phyloP scores from a whole-genome alignment of 2,888 invertebrate species.

The Erpobdella octoculata region DNA sequence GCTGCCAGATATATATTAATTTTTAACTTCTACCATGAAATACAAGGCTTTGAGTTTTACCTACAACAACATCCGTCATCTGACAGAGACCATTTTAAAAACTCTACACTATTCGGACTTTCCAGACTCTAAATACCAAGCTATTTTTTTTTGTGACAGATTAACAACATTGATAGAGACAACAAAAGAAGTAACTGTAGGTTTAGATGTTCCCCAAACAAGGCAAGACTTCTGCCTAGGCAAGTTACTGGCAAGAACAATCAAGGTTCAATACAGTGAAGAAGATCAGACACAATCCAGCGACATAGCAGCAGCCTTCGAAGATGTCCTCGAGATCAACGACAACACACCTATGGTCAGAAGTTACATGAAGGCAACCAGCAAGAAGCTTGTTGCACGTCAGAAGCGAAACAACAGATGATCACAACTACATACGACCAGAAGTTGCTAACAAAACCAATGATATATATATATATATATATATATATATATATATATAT shows the following conservation, averaged over 20 bases:
- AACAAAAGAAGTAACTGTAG: neutral
- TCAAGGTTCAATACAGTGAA: neutral
- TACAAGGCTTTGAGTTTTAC: too few species aligned
- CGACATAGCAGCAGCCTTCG: slow-evolving; percentile 2
- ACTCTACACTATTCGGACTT: too few species aligned
- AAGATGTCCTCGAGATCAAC: slow-evolving; percentile 22
- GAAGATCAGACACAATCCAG: neutral
- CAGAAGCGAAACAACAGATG: slow-evolving; percentile 13
- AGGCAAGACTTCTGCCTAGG: slow-evolving; percentile 19
- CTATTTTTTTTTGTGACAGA: neutral
- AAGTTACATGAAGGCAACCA: slow-evolving; percentile 23
- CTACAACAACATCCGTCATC: too few species aligned
- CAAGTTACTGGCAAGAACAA: neutral
- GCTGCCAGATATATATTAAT: too few species aligned
- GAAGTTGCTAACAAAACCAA: too few species aligned
- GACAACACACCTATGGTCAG: slow-evolving; percentile 25
- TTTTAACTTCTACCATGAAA: too few species aligned
- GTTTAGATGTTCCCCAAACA: neutral
- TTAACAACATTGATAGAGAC: neutral
- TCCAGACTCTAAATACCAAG: too few species aligned
- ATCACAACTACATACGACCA: too few species aligned
- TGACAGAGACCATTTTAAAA: too few species aligned
- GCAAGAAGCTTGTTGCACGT: slow-evolving; percentile 16
- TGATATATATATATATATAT: too few species aligned
- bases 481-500: too few species aligned